These are phyloP conservation scores for Heliconius nattereri DNA, from an alignment of 1,140 invertebrate genomes.

Conservation along the genomic window DNA sequence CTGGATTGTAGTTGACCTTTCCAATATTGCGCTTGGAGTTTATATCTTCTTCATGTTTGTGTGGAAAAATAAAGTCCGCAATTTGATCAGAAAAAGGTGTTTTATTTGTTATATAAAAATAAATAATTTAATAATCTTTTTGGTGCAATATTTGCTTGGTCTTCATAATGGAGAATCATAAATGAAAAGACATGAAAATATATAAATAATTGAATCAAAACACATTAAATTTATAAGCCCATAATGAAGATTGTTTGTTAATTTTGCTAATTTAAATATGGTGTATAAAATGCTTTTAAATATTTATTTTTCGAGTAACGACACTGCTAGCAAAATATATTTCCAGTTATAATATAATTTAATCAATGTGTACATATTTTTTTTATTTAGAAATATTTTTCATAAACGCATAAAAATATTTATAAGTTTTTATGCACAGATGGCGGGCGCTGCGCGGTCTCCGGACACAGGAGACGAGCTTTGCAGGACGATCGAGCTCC, in stretches of 20 bases:
- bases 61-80: slow-evolving; percentile 85
- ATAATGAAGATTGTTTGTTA: too few relatives aligned
- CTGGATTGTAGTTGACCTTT: slow-evolving; percentile 84
- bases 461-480: slow-evolving; percentile 40
- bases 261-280: too few relatives aligned
- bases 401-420: neutral
- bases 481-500: slow-evolving; percentile 57
- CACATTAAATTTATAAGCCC: too few relatives aligned
- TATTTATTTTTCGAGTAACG: too few relatives aligned
- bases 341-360: neutral
- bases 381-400: neutral
- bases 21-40: slow-evolving; percentile 84
- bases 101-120: neutral
- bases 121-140: slow-evolving; percentile 53
- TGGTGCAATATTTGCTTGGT: too few relatives aligned
- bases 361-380: neutral
- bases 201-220: too few relatives aligned
- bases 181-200: too few relatives aligned
- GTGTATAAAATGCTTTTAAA: too few relatives aligned
- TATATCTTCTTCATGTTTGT: slow-evolving; percentile 88
- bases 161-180: too few relatives aligned
- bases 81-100: slow-evolving; percentile 80
- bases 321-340: too few relatives aligned
- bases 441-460: slow-evolving; percentile 52
- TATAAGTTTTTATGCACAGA: slow-evolving; percentile 29